phyloP scores from a whole-genome alignment of 2,888 invertebrate genomes.

The Scaptomyza cyrtandrae region DNA sequence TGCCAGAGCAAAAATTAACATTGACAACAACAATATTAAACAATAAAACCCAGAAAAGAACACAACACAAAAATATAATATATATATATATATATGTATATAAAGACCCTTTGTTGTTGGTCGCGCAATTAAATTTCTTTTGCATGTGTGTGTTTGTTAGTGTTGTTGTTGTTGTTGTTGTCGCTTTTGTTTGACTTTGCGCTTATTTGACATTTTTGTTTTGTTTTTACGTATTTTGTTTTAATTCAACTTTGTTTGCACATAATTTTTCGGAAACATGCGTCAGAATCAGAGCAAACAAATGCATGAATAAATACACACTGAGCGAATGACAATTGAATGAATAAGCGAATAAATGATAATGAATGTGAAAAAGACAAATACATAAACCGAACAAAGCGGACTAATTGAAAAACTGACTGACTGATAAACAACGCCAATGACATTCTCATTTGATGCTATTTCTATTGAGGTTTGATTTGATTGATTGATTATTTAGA shows the following conservation, averaged over 20 bases:
- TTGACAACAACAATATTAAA: conserved; percentile 58
- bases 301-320: conserved; percentile 76
- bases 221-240: conserved; percentile 52
- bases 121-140: conserved; percentile 72
- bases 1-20: conserved; percentile 65
- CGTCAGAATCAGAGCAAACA: conserved; percentile 78
- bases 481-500: conserved; percentile 62
- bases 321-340: conserved; percentile 60
- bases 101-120: conserved; percentile 59
- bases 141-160: conserved; percentile 28
- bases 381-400: conserved; percentile 27
- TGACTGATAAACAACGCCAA: conserved; percentile 5
- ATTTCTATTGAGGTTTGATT: conserved; percentile 35
- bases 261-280: conserved; percentile 78
- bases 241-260: conserved; percentile 76
- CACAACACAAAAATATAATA: conserved; percentile 22
- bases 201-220: conserved; percentile 79
- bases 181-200: conserved; percentile 73
- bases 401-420: conserved; percentile 13
- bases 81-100: not conserved
- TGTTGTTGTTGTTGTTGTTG: conserved; percentile 20
- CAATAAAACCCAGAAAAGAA: conserved; percentile 21
- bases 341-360: conserved; percentile 48
- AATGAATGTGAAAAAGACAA: conserved; percentile 65
- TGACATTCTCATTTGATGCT: conserved; percentile 41